phyloP scores from a whole-genome alignment of 2,113 vertebrate species.

The Pomatostomus ruficeps region DNA sequence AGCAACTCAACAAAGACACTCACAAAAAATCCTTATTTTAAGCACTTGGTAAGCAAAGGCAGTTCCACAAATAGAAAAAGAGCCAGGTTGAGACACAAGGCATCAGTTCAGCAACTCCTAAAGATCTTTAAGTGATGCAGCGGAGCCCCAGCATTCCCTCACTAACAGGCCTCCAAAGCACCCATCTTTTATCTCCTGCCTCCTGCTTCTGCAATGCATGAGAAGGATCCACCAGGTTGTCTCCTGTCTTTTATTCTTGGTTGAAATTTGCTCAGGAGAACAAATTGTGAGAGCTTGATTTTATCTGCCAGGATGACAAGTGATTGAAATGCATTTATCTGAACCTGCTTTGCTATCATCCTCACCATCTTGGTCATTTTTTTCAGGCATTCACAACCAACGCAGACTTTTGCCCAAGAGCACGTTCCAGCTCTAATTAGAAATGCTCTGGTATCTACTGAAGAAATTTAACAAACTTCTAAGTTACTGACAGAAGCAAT shows the following conservation, averaged over 20 bases:
- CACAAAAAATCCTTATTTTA: background rate
- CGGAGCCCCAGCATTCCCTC: background rate
- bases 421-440: background rate
- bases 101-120: background rate
- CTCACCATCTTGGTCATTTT: background rate
- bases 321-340: background rate
- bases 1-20: background rate
- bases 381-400: background rate
- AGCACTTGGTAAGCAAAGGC: background rate
- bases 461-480: background rate
- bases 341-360: background rate
- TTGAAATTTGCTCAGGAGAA: background rate
- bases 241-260: background rate
- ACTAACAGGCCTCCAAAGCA: background rate
- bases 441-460: background rate
- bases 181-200: background rate
- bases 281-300: background rate
- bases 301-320: background rate
- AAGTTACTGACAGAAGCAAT: background rate
- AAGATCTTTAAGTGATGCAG: background rate
- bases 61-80: fast-evolving
- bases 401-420: background rate
- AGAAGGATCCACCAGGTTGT: background rate
- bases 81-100: background rate
- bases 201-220: background rate